Evolutionary conservation across 2,888 invertebrate species (phyloP), one percentile per base, ranked within the genome.

Genomic region (Allygus modestus): DNA sequence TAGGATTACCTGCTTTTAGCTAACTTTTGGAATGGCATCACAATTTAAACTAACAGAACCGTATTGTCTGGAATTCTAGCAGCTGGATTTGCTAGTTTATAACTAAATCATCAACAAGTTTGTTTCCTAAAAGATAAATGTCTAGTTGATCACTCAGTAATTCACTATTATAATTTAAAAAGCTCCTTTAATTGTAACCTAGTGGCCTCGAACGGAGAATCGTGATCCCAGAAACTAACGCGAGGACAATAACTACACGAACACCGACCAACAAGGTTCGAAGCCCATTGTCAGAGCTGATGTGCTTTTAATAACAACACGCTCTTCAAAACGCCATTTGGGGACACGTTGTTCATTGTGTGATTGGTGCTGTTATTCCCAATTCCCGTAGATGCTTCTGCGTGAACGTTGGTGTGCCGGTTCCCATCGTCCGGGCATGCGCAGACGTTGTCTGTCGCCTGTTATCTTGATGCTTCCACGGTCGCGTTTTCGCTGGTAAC

Each of bases 401-500:
- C 58, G 58, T 58, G 51, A 51, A 51, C 51, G 58, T 26, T 20
- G 5, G 58, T 28, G 65, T 31, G 65, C 65, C 65, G 17, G 31
- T 65, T 65, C 65, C 65, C 65, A 65, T n/a, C n/a, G 28, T 2
- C 1, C 23, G 58, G 9, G 23, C 58, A 58, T 58, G 58, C 58
- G 58, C 46, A 7, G 15, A n/a, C 54, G 54, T 15, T 46, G 46
- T 58, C 58, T 58, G 58, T 65, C 65, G 65, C 23, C 46, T 58
- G 23, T 23, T 58, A 65, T 65, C 65, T 65, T 65, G 65, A 65
- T 65, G 65, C 65, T 65, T 65, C 65, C 65, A 65, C 65, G 65
- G 65, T 65, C 65, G 28, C 31, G 65, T 65, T 65, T 65, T 65
- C 65, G 31, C 1, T n/a, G 28, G 15, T 65, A 65, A 65, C 65